phyloP scores from a whole-genome alignment of 2,113 vertebrate species.

The Perca schrenkii region DNA sequence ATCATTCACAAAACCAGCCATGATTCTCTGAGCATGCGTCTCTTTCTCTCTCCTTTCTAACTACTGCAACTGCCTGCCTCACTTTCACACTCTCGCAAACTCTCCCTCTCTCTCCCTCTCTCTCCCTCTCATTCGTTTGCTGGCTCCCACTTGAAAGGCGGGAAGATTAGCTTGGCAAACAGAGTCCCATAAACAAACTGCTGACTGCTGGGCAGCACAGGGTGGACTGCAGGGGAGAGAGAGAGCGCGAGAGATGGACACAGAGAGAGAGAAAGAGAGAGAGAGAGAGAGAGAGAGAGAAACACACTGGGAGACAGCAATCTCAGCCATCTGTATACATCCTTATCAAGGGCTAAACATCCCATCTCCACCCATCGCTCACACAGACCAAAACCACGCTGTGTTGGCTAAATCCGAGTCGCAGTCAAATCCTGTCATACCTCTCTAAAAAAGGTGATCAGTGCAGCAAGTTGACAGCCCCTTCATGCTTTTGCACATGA shows the following conservation, averaged over 20 bases:
- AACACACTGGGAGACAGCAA: constrained; percentile 37
- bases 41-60: constrained; percentile 67
- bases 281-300: background rate
- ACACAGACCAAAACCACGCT: constrained; percentile 29
- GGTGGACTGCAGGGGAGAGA: constrained; percentile 71
- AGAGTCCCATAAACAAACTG: constrained; percentile 82
- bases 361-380: constrained; percentile 43
- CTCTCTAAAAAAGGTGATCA: constrained; percentile 24
- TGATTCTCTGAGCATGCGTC: constrained; percentile 59
- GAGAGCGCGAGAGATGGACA: constrained; percentile 25
- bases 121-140: constrained; percentile 38
- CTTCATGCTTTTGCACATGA: background rate
- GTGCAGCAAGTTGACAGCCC: constrained; percentile 8
- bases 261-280: constrained; percentile 13
- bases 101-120: constrained; percentile 7
- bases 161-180: constrained; percentile 86
- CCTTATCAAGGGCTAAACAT: constrained; percentile 52
- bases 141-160: constrained; percentile 81
- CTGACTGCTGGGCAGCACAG: constrained; percentile 77
- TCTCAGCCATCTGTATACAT: constrained; percentile 71
- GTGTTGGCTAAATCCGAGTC: constrained; percentile 10
- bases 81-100: constrained; percentile 59
- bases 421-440: constrained; percentile 30
- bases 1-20: constrained; percentile 44
- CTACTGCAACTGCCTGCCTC: constrained; percentile 74